Percentiles rank a stretch among this genome's conserved stretches.
These are phyloP conservation scores for Brachypalpus laphriformis DNA, from an alignment of 2,888 invertebrate genomes.

Conservation along the genomic window DNA sequence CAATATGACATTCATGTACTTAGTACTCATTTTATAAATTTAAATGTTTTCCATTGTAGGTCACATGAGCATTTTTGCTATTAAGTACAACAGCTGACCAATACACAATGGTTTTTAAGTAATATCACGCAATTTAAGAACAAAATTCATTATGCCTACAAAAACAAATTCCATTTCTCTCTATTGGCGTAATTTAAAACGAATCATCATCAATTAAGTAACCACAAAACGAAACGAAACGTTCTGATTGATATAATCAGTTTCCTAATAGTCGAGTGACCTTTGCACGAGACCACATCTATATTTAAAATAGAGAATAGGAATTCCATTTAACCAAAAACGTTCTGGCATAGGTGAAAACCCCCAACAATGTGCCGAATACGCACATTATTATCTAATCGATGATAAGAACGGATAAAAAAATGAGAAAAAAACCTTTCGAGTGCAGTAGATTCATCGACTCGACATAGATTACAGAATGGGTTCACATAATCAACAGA, in stretches of 20 bases:
- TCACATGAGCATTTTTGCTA: background rate
- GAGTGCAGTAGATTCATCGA: background rate
- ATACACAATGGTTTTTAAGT: background rate
- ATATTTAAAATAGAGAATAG: background rate
- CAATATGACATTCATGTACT: background rate
- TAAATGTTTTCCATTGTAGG: background rate
- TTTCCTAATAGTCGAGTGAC: background rate
- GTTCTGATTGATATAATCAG: background rate
- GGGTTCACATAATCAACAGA: background rate
- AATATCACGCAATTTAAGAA: background rate
- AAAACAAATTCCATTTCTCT: background rate
- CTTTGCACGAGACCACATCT: slow-evolving; percentile 1
- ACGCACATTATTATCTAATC: background rate
- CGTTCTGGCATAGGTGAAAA: background rate
- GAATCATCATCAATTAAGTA: slow-evolving; percentile 9
- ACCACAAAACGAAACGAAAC: background rate
- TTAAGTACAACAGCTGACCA: background rate
- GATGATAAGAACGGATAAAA: background rate
- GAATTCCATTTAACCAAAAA: background rate
- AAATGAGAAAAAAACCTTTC: background rate
- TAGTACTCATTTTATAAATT: background rate
- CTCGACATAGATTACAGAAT: background rate
- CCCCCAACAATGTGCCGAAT: background rate
- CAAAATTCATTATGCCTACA: background rate
- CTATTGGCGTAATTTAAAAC: background rate